Percentiles rank a stretch among this genome's conserved stretches.
Conservation (phyloP, 1,140 invertebrate species). For the Bombus pascuorum region DNA sequence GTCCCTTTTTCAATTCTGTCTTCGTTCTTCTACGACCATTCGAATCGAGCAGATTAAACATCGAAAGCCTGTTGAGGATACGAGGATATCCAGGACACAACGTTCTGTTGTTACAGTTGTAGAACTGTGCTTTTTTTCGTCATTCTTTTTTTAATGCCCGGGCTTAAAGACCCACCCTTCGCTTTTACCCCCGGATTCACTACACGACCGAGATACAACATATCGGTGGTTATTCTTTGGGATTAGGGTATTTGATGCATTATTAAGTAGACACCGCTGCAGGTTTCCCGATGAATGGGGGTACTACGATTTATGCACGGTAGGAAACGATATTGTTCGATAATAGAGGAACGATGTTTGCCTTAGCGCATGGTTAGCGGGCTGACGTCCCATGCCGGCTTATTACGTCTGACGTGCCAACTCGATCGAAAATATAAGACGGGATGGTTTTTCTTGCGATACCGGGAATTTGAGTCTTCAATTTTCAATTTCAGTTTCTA, state of each 20-base stretch:
- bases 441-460: too few species aligned
- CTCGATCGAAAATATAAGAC: neutral
- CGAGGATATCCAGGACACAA: constrained; percentile 35
- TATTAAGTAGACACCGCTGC: constrained; percentile 76
- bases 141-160: constrained; percentile 47
- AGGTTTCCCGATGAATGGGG: constrained; percentile 56
- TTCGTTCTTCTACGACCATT: too few species aligned
- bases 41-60: constrained; percentile 63
- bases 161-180: constrained; percentile 53
- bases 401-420: constrained; percentile 12
- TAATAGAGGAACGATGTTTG: constrained; percentile 28
- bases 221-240: constrained; percentile 66
- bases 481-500: too few species aligned
- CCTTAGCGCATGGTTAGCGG: constrained; percentile 46
- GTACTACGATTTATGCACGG: constrained; percentile 34
- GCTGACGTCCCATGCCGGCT: constrained; percentile 22
- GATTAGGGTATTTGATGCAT: constrained; percentile 66
- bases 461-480: too few species aligned
- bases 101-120: constrained; percentile 78
- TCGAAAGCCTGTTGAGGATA: constrained; percentile 46
- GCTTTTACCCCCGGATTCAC: neutral
- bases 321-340: neutral
- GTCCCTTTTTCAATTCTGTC: neutral
- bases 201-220: constrained; percentile 20
- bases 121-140: constrained; percentile 29